Base-by-base conservation (phyloP, 1,140 invertebrate genomes). In the Drosophila auraria region DNA sequence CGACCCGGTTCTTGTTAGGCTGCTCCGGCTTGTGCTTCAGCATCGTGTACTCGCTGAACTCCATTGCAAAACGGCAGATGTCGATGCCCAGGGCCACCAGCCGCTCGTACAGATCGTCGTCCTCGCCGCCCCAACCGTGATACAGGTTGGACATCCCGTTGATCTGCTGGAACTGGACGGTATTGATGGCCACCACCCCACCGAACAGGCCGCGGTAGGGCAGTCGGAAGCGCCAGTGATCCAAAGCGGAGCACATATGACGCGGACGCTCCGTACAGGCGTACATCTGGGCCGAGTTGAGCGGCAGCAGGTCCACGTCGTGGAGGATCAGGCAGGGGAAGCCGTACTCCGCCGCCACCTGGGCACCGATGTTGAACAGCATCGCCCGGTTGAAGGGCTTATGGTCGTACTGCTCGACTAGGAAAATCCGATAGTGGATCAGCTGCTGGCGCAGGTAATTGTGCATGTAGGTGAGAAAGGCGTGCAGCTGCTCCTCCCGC, bases 301-400 rank as follows among this genome's bases (percentile, higher is more conserved):
- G 94, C 12, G 98, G 98, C 63, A 99, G 94, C 20, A 99, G 93
- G 94, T 99, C 98, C 47, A 99, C 97, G 92, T 99, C 98, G 93
- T 99, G 98, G 83, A 99, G 97, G 57, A 99, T 96, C 53, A 99
- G 95, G 91, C 99, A 99, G 27, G 97, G 95, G 93, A 96, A 98
- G 53, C 95, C 95, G 51, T 94, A 93, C 63, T 94, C 95, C 38
- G 95, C 95, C 0, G 97, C 97, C 84, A 97, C 96, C 5, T 94
- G 93, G 75, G 97, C 98, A 2, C 98, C 99, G 74, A 98, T 96
- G 92, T 99, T 99, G 83, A 99, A 96, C 9, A 99, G 94, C 92
- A 98, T 97, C 0, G 97, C 98, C 86, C 98, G 95, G 94, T 99
- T 99, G 89, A 99, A 99, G 14, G 97, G 96, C 51, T 94, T 93